Evolutionary conservation across 1,140 invertebrate species (phyloP).

Genomic region (Pectinophora gossypiella): DNA sequence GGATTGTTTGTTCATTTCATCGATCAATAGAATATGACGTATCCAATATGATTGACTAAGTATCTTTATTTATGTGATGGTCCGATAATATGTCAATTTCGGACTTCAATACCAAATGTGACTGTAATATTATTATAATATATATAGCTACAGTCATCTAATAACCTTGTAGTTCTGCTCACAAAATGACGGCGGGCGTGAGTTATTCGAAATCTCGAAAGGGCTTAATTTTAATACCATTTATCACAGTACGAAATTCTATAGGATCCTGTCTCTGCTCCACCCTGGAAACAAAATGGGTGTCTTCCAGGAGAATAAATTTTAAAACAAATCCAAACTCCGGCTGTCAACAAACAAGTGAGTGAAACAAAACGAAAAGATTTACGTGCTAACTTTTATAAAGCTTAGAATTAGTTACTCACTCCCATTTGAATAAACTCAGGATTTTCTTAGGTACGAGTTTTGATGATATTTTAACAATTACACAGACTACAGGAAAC

Average conservation of each 20-base stretch:
- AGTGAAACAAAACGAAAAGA: constrained; percentile 42
- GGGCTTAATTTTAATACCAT: not conserved
- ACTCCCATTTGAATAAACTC: not conserved
- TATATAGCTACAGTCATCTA: not conserved
- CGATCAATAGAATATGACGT: too few relatives aligned
- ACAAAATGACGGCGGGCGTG: not conserved
- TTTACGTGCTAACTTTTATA: constrained; percentile 40
- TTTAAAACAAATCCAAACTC: constrained; percentile 59
- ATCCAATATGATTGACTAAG: too few relatives aligned
- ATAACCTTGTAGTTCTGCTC: too few relatives aligned
- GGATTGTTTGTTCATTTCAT: too few relatives aligned
- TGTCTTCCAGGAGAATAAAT: constrained; percentile 44
- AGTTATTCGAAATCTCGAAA: not conserved
- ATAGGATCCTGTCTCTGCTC: not conserved
- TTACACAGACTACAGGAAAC: too few relatives aligned
- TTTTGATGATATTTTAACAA: not conserved
- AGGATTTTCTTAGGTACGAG: too few relatives aligned
- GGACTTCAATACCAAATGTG: too few relatives aligned
- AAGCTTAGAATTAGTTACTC: constrained; percentile 30
- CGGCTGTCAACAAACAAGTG: constrained; percentile 34
- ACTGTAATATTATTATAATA: not conserved
- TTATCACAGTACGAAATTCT: not conserved
- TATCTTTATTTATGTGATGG: too few relatives aligned
- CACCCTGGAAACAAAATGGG: constrained; percentile 36
- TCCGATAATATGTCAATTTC: too few relatives aligned